Percentiles rank a stretch among this genome's conserved stretches.
Evolutionary conservation across 2,888 invertebrate genomes (phyloP).

Genomic region (Rhaphigaster nebulosa): DNA sequence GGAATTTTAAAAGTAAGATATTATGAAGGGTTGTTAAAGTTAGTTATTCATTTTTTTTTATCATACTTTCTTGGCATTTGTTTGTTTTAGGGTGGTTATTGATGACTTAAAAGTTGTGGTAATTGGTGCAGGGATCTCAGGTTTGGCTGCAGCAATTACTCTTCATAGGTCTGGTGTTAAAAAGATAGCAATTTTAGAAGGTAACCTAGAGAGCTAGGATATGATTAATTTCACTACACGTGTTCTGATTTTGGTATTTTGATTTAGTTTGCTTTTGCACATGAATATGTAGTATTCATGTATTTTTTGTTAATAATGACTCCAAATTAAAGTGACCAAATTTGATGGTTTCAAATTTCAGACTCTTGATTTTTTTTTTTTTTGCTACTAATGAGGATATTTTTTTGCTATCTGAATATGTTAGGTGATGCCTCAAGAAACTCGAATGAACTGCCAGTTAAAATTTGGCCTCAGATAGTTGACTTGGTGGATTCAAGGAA

Average conservation of each 20-base stretch:
- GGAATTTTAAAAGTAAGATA: no score
- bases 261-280: not conserved
- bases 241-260: not conserved
- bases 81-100: slow-evolving; percentile 26
- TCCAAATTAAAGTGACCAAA: not conserved
- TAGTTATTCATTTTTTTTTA: not conserved
- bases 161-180: slow-evolving; percentile 70
- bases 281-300: not conserved
- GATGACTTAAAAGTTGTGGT: slow-evolving; percentile 69
- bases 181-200: slow-evolving; percentile 73
- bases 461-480: no score
- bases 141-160: slow-evolving; percentile 73
- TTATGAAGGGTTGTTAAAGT: not conserved
- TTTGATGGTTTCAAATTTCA: no score
- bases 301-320: not conserved
- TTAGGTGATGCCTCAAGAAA: no score
- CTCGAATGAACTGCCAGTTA: no score
- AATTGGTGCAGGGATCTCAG: slow-evolving; percentile 75
- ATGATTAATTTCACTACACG: not conserved
- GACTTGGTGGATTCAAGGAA: no score
- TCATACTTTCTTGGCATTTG: not conserved
- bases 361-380: no score
- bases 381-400: no score
- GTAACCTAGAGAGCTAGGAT: slow-evolving; percentile 41
- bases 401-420: no score